phyloP scores from a whole-genome alignment of 64 coral and sea anemone genomes.

The Astreopora myriophthalma region DNA sequence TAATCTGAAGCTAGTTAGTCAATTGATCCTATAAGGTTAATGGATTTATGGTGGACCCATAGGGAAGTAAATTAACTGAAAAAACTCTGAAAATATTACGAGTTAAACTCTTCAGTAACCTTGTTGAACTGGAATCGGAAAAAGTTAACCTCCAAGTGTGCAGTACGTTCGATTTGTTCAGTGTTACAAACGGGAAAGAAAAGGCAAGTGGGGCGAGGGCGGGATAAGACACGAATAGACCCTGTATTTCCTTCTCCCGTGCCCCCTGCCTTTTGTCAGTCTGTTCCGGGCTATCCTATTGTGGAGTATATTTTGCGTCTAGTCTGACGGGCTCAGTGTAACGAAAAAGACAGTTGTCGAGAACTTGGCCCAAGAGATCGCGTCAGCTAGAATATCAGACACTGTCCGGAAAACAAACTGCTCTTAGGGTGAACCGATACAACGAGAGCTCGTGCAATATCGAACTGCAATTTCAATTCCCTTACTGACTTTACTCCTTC shows the following conservation, averaged over 20 bases:
- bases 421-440: not conserved
- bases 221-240: not conserved
- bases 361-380: too few relatives aligned
- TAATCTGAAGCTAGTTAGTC: too few relatives aligned
- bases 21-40: not conserved
- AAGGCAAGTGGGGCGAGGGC: not conserved
- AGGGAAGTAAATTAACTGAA: too few relatives aligned
- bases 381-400: not conserved
- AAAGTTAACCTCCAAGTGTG: not conserved
- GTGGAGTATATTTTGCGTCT: not conserved
- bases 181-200: not conserved
- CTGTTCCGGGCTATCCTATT: not conserved
- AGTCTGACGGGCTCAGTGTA: too few relatives aligned
- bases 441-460: not conserved
- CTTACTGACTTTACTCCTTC: too few relatives aligned
- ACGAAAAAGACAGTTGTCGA: not conserved
- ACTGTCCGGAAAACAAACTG: not conserved
- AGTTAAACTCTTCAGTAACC: not conserved
- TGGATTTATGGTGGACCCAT: not conserved
- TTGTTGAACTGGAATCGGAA: not conserved
- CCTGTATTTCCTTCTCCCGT: not conserved
- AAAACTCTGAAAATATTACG: too few relatives aligned
- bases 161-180: not conserved
- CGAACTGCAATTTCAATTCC: too few relatives aligned
- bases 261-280: not conserved